Base-by-base conservation (phyloP, 2,888 invertebrate genomes). In the Thereva unica region DNA sequence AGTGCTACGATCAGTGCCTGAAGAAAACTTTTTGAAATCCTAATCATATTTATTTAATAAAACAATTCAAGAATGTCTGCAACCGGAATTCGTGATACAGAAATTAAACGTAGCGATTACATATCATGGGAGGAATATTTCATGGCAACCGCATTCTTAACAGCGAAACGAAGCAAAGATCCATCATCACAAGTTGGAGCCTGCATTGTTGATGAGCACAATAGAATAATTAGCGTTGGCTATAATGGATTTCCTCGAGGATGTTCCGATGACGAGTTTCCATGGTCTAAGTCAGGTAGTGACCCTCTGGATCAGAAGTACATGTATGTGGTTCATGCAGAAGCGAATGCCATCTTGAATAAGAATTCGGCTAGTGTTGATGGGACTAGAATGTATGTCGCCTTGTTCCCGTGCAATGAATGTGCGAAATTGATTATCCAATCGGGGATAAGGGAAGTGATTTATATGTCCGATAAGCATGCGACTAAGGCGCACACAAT, bases 341-440 rank as follows among this genome's bases (percentile, higher is more conserved):
- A 99, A 84, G 86, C 97, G 83, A 99, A 99, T 83, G 98, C 98
- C 1, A 92, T 99, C 71, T 76, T 97, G 10, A 98, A 98, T 78
- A 94, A 91, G 78, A 95, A 94, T 78, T 84, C 86, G 0, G 84
- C 87, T 0, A 88, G 91, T 81, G 84, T 96, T 0, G 87, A 86
- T 72, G 86, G 88, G 71, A 94, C 95, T 75, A 86, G 86, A 0
- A 87, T 99, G 0, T 99, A 95, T 77, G 93, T 95, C 0, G 91
- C 89, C 0, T 81, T 96, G 12, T 98, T 97, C 79, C 98, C 98
- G 0, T 99, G 98, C 79, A 97, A 97, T 77, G 97, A 97, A 80
- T 99, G 98, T 82, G 93, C 97, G 0, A 99, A 99, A 80, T 83
- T 97, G 41, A 94, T 99, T 41, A 95, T 98, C 73, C 98, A 99